Base-by-base conservation (phyloP, 2,888 invertebrate species). In the Hyposoter dolosus region DNA sequence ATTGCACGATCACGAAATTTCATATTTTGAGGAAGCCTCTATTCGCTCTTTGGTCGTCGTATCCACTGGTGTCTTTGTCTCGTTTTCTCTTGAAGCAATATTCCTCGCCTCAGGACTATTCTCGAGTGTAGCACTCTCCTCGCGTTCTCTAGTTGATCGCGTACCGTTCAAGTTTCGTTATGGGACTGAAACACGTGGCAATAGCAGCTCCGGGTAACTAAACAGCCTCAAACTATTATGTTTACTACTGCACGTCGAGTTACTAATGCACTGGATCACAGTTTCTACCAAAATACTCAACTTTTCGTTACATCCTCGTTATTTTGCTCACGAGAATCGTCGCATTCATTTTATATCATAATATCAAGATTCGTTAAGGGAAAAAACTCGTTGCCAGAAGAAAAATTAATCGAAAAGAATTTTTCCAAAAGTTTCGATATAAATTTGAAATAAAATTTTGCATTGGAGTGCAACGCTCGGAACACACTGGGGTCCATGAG, bases 151-250 rank as follows among this genome's bases (percentile, higher is more conserved):
- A 47, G 45, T 23, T 28, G 76, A 71, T 79, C 45, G 75, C 32
- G 66, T 56, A 66, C 69, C 56, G 68, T 75, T 77, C 77, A 28
- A 43, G 45, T 77, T 82, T 19, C 68, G 43, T 69, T 15, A 56
- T 76, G 23, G 53, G 50, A 60, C 15, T n/a, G 43, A 19, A 43
- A 68, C 76, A 66, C 43, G 53, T 53, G 56, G 43, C 47, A 35
- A 65, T 23, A 40, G 53, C 66, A 12, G 23, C 56, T 56, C 23
- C 40, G 45, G 69, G 45, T 56, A 19, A 68, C 53, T 10, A n/a
- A 43, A 43, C 40, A 17, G 5, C 32, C n/a, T 65, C 17, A 28
- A 60, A 75, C 43, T 43, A 23, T 60, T 56, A 56, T 40, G 40
- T 60, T 65, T 65, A 60, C 23, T 43, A 47, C 69, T 43, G 28